Base-by-base conservation (phyloP, 2,113 vertebrate species). In the Otocyon megalotis region DNA sequence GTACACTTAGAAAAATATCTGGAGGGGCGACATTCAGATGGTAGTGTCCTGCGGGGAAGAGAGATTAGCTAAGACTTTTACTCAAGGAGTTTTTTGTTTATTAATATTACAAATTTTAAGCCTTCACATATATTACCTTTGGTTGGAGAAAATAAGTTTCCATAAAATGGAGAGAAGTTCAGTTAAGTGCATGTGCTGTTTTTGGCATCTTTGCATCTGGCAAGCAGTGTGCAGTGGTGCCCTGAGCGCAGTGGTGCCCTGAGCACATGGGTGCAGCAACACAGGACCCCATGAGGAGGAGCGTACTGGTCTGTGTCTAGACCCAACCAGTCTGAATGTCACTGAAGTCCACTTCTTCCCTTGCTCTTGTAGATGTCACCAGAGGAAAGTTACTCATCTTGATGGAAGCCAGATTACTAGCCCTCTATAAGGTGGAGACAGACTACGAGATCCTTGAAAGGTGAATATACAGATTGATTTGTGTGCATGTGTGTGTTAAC, bases 381-480 rank as follows among this genome's bases (percentile, higher is more conserved):
- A 99, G 98, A 37, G 98, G 96, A 26, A 99, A 99, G 95, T 92
- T 98, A 10, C 99, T 99, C 97, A 99, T 99, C 96, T 98, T 99
- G 99, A 99, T 99, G 99, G 99, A 99, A 98, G 99, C 99, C 97
- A 99, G 99, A 89, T 99, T 99, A 85, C 97, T 98, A 54, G 99
- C 99, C n/a, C 98, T 99, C 71, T 99, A 99, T 97, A 99, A 99
- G 97, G 98, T 98, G 2, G 99, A 99, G 97, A 98, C 95, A n/a
- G 99, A 99, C 94, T 99, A 99, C 98, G 98, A 99, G 37, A 89
- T 99, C 92, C 98, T 99, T 93, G 99, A 99, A 96, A 99, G 99
- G 99, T 99, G 98, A 99, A 98, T 98, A 92, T 80, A 94, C 53
- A 37, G 50, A 89, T 81, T 81, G 88, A 16, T 58, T 48, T 60